Evolutionary conservation across 2,888 invertebrate genomes (phyloP), one percentile per base, ranked within the genome.

Genomic region (Furcula furcula): DNA sequence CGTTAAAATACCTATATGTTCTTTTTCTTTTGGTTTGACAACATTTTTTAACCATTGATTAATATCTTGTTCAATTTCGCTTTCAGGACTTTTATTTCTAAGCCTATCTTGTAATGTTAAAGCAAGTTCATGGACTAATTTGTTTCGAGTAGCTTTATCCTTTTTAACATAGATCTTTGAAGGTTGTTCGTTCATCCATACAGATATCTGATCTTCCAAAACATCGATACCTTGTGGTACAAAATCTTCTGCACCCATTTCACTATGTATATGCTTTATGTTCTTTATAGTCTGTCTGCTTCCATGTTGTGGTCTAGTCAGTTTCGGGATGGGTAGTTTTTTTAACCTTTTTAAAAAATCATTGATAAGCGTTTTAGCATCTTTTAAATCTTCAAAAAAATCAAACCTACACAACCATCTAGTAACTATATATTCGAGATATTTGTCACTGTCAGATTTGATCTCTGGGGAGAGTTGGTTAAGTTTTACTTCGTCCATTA

Each of bases 151-250:
- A 3, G 27, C 36, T 44, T 47, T 59, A 19, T 65, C 58, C 10
- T 46, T 39, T 13, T 46, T 45, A 1, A 16, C 14, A 41, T 61
- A 70, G 30, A 74, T 58, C 20, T 62, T 43, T 1, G 60, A 41
- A 0, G 71, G 61, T 40, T 76, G 74, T 35, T 76, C 62, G 40
- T 75, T 67, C 46, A 77, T 56, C 75, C 76, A 77, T 7, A 66
- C 60, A 0, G 74, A 74, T 45, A 78, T 74, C 54, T 71, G 65
- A 36, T 78, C 74, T 69, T 71, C 58, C 38, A 77, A 30, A 4
- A 72, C 46, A 36, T 76, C 68, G 29, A 52, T 41, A 4, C 55
- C 58, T 35, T 54, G 55, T 6, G 67, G 57, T 14, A 60, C 31
- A 36, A 51, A 59, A 18, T 56, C 37, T 16, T 55, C 50, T 3